phyloP scores from a whole-genome alignment of 2,888 invertebrate species.

The Synanthedon myopaeformis region DNA sequence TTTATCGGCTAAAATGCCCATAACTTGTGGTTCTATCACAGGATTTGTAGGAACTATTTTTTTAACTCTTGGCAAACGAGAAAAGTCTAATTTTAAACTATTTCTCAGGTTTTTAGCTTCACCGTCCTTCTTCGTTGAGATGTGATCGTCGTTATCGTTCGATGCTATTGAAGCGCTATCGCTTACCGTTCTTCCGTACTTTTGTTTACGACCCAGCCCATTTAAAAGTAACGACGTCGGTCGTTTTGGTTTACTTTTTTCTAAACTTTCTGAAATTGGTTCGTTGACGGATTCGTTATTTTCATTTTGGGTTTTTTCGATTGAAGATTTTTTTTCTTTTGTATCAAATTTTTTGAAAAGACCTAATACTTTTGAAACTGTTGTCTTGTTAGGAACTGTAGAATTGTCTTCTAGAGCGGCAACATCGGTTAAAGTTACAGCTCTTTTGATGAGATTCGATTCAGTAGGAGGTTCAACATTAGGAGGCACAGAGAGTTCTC shows the following conservation, averaged over 20 bases:
- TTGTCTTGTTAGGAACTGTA: conserved; percentile 68
- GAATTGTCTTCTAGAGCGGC: conserved; percentile 49
- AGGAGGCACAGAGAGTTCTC: conserved; percentile 76
- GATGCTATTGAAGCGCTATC: conserved; percentile 38
- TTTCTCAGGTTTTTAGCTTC: conserved; percentile 46
- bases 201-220: conserved; percentile 65
- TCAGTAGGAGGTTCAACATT: conserved; percentile 67
- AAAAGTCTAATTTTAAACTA: conserved; percentile 75
- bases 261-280: conserved; percentile 19
- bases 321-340: conserved; percentile 52
- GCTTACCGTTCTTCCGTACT: conserved; percentile 56
- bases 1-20: conserved; percentile 36
- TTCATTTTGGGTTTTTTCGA: conserved; percentile 33
- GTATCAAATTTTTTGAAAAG: conserved; percentile 81
- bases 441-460: conserved; percentile 76
- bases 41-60: conserved; percentile 69
- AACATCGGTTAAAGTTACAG: conserved; percentile 79
- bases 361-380: conserved; percentile 81
- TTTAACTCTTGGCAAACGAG: conserved; percentile 70
- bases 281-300: conserved; percentile 21
- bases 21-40: conserved; percentile 66
- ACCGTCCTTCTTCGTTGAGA: conserved; percentile 31
- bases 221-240: conserved; percentile 66
- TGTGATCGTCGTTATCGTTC: conserved; percentile 29
- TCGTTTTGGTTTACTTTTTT: conserved; percentile 60